Evolutionary conservation across 2,113 vertebrate species (phyloP).

Genomic region (Cacatua alba): DNA sequence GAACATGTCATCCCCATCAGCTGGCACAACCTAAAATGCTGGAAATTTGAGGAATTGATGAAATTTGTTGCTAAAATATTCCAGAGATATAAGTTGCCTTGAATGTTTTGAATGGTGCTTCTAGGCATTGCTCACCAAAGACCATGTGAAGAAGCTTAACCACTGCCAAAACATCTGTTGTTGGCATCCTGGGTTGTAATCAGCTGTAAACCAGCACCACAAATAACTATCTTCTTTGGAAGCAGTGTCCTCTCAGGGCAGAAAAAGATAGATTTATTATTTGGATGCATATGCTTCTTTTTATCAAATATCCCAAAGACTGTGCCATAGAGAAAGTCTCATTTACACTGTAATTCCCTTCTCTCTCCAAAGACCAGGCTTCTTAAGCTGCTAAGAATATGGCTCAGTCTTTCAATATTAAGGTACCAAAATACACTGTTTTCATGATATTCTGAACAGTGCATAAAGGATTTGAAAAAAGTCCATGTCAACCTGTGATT

Average conservation of each 20-base stretch:
- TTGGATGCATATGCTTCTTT: not conserved
- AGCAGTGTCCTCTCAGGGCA: not conserved
- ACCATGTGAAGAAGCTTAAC: not conserved
- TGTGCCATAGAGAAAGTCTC: not conserved
- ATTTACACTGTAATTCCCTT: not conserved
- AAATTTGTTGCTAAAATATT: slow-evolving; percentile 54
- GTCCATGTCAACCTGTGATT: not conserved
- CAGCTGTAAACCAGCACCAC: not conserved
- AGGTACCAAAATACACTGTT: not conserved
- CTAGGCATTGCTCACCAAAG: not conserved
- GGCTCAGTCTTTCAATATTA: not conserved
- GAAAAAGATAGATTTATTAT: not conserved
- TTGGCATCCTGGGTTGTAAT: not conserved
- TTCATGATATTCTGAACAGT: not conserved
- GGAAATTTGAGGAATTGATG: slow-evolving; percentile 30
- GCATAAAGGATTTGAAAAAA: not conserved
- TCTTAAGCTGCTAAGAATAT: not conserved
- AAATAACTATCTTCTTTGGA: not conserved
- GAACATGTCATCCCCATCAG: slow-evolving; percentile 9
- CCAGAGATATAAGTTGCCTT: not conserved
- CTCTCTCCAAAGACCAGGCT: not conserved
- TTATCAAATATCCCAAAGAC: not conserved
- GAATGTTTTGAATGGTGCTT: not conserved
- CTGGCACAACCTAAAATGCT: slow-evolving; percentile 45
- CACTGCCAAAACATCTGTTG: slow-evolving; percentile 6